Evolutionary conservation across 2,797 vertebrate genomes (phyloP).

Genomic region (Okamejei kenojei): DNA sequence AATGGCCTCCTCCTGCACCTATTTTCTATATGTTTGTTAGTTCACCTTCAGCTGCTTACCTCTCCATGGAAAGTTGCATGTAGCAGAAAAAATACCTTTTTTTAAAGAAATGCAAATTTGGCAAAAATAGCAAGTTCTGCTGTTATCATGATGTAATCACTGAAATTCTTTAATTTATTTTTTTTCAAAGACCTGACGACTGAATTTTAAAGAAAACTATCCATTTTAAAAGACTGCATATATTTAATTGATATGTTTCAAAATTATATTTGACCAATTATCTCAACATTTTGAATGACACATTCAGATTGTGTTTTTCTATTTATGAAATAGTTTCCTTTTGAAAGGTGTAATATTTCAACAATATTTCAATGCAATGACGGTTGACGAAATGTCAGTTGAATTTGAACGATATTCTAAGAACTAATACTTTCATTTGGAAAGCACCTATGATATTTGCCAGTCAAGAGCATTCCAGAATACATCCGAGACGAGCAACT

Average conservation of each 20-base stretch:
- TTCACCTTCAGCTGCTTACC: background rate
- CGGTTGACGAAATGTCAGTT: background rate
- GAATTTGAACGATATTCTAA: background rate
- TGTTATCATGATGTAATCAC: background rate
- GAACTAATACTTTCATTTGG: too few species aligned
- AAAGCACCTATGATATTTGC: too few species aligned
- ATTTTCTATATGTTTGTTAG: too few species aligned
- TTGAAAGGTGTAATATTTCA: background rate
- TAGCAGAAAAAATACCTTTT: background rate
- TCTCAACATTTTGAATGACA: too few species aligned
- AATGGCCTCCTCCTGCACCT: too few species aligned
- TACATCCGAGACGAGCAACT: too few species aligned
- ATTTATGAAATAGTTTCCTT: background rate
- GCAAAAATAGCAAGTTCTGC: background rate
- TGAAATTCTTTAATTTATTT: background rate
- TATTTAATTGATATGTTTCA: background rate
- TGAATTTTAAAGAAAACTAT: background rate
- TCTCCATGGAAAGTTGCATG: background rate
- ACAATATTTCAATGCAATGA: background rate
- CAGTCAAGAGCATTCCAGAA: too few species aligned
- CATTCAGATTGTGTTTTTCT: background rate
- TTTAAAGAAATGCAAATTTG: background rate
- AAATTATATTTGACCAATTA: too few species aligned
- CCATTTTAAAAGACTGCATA: background rate
- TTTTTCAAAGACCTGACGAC: background rate